Evolutionary conservation across 2,113 vertebrate species (phyloP).

Genomic region (Mobula birostris): DNA sequence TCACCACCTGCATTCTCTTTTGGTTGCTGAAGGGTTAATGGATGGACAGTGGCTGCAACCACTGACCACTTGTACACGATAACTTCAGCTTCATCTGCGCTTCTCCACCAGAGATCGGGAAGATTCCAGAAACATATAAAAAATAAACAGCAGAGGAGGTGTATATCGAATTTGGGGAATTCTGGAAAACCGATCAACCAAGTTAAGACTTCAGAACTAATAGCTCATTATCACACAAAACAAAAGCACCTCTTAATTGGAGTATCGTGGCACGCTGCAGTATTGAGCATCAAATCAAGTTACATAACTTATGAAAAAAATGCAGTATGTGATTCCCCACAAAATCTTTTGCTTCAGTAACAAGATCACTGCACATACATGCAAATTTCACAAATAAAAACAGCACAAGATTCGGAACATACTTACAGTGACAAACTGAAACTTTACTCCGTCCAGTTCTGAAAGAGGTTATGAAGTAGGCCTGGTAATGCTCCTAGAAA

Average conservation of each 20-base stretch:
- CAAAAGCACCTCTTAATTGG: neutral
- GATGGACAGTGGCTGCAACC: neutral
- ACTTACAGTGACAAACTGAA: neutral
- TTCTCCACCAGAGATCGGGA: neutral
- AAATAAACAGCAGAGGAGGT: neutral
- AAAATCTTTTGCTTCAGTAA: neutral
- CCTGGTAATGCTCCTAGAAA: neutral
- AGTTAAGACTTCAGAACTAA: neutral
- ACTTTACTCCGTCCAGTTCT: constrained; percentile 7
- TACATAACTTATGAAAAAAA: neutral
- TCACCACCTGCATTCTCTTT: too few species aligned
- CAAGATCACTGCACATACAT: neutral
- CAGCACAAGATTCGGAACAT: neutral
- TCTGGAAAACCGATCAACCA: neutral
- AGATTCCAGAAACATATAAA: neutral
- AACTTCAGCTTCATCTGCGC: neutral
- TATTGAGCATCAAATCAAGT: neutral
- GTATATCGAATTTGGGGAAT: neutral
- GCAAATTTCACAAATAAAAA: neutral
- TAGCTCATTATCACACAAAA: neutral
- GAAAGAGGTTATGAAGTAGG: neutral
- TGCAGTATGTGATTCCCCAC: neutral
- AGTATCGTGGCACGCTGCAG: neutral
- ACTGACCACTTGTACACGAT: neutral
- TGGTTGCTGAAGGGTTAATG: neutral